These are phyloP conservation scores for Rhinella marina DNA, from an alignment of 2,797 vertebrate species.

Conservation along the genomic window DNA sequence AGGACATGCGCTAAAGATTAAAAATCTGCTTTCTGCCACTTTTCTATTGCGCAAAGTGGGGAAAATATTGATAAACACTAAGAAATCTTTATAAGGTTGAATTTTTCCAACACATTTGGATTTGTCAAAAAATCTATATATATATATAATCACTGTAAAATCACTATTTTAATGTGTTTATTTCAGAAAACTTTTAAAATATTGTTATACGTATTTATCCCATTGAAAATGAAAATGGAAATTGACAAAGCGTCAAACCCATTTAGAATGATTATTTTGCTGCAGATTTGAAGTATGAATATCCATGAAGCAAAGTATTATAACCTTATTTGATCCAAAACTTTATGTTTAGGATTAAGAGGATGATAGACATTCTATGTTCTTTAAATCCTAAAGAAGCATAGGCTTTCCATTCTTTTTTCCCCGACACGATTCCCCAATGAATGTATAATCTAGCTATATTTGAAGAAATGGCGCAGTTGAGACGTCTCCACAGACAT, in stretches of 20 bases:
- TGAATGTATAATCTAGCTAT: background rate
- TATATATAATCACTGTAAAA: background rate
- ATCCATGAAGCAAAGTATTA: background rate
- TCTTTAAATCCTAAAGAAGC: background rate
- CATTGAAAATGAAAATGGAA: background rate
- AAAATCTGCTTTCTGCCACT: no score
- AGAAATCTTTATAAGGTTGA: background rate
- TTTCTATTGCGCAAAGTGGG: no score
- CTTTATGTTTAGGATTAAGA: background rate
- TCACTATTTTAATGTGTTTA: background rate
- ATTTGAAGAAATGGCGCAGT: background rate
- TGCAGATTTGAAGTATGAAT: background rate
- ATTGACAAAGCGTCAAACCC: background rate
- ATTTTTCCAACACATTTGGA: background rate
- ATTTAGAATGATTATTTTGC: background rate
- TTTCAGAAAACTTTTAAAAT: background rate
- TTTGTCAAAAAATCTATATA: background rate
- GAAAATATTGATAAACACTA: background rate
- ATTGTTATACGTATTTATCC: background rate
- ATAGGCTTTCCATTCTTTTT: background rate
- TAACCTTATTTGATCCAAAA: background rate
- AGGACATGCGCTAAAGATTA: no score
- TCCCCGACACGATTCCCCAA: background rate
- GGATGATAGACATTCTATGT: background rate
- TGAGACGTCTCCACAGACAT: background rate